Conservation (phyloP, 2,113 vertebrate species). For the Pelusios castaneus region DNA sequence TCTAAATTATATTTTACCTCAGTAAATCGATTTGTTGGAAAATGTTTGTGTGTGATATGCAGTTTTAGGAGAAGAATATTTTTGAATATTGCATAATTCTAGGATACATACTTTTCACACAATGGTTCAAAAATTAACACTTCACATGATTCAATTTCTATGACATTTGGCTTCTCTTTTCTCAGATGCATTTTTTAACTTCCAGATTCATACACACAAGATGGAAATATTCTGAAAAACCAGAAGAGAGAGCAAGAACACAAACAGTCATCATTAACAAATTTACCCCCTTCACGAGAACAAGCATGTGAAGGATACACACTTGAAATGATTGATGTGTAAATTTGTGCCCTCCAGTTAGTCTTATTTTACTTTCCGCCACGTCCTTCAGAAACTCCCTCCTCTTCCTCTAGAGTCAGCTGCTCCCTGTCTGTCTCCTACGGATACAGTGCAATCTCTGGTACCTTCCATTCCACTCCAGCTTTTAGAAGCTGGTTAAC, state of each 20-base stretch:
- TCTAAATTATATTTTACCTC: neutral
- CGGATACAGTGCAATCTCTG: neutral
- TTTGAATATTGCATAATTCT: neutral
- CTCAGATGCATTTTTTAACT: neutral
- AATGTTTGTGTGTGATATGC: neutral
- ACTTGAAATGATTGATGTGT: neutral
- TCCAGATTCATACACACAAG: neutral
- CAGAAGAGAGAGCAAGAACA: neutral
- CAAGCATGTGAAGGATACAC: neutral
- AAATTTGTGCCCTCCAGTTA: neutral
- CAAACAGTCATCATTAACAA: neutral
- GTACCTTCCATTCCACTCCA: neutral
- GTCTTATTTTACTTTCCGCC: no score
- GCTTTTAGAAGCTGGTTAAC: neutral
- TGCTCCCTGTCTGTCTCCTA: neutral
- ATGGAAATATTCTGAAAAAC: neutral
- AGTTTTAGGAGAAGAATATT: neutral
- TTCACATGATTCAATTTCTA: neutral
- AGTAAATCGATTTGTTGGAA: neutral
- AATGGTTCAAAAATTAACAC: neutral
- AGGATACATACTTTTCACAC: neutral
- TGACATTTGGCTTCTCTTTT: neutral
- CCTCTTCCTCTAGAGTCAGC: neutral
- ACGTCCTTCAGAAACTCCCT: neutral
- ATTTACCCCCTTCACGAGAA: neutral